A percentile compares a stretch with the other conserved stretches of the same genome.
Conservation (phyloP, 2,797 vertebrate genomes). For the Mus minutoides region DNA sequence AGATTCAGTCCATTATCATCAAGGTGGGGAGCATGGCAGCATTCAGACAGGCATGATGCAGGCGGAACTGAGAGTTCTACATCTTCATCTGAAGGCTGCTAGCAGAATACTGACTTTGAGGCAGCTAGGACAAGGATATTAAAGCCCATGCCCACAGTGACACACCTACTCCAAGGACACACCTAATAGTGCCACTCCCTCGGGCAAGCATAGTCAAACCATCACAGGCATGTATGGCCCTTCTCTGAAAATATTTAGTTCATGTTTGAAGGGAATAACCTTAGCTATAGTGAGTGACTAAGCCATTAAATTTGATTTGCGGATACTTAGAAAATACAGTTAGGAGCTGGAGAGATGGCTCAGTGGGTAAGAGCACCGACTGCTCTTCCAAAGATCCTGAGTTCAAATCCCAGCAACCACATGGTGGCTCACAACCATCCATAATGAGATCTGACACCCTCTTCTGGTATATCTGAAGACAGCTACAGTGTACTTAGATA, state of each 20-base stretch:
- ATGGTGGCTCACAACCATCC: no score
- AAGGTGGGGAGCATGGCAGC: neutral
- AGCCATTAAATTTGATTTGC: conserved; percentile 36
- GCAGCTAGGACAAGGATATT: neutral
- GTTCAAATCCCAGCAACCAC: no score
- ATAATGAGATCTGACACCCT: no score
- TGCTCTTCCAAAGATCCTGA: no score
- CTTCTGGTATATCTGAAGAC: no score
- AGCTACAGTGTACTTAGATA: no score
- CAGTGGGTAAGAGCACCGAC: no score
- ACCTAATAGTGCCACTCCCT: neutral
- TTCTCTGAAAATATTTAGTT: conserved; percentile 32
- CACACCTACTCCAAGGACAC: neutral
- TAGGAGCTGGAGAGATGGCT: neutral
- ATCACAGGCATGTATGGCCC: neutral
- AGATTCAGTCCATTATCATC: neutral
- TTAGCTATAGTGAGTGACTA: neutral
- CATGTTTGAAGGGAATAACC: conserved; percentile 38
- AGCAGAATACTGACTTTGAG: neutral
- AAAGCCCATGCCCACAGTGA: neutral
- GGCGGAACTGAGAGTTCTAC: neutral
- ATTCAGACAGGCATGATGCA: neutral
- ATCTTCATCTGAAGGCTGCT: neutral
- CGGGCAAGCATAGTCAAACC: neutral
- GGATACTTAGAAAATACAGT: conserved; percentile 31